These are phyloP conservation scores for Potorous gilbertii DNA, from an alignment of 2,797 vertebrate species.

Conservation along the genomic window DNA sequence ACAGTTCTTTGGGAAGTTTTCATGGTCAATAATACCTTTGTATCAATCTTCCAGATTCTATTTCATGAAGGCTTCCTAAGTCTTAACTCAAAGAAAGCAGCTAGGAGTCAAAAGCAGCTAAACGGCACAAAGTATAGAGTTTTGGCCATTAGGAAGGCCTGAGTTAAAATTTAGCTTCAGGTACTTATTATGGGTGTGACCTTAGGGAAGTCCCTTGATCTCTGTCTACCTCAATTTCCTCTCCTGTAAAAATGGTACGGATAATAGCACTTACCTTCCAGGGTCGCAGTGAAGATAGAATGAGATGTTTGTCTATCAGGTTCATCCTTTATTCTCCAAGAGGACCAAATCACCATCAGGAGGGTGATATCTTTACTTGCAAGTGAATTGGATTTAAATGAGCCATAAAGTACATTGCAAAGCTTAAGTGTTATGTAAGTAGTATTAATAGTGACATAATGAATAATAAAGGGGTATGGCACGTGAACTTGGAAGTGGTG, in stretches of 20 bases:
- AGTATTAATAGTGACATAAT: neutral
- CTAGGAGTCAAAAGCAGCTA: neutral
- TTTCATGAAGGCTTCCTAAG: slow-evolving; percentile 2
- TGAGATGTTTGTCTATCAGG: neutral
- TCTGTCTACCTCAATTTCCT: neutral
- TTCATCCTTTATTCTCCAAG: neutral
- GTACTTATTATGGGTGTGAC: neutral
- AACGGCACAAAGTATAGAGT: neutral
- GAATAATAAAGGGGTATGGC: neutral
- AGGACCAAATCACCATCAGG: neutral
- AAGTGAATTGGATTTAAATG: neutral
- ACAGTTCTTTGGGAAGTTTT: slow-evolving; percentile 25
- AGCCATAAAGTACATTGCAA: neutral
- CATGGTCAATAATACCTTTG: neutral
- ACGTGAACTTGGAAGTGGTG: neutral
- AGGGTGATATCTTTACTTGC: neutral
- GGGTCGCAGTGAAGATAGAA: neutral
- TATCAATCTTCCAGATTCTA: neutral
- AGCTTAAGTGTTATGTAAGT: neutral
- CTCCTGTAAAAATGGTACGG: neutral
- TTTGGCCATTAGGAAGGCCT: neutral
- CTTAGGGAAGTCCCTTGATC: neutral
- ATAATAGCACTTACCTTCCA: neutral
- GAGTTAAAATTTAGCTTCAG: neutral
- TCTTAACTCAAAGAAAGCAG: neutral